Percentiles rank a stretch among this genome's conserved stretches.
Conservation (phyloP, 2,797 vertebrate genomes). For the Sparidentex hasta region DNA sequence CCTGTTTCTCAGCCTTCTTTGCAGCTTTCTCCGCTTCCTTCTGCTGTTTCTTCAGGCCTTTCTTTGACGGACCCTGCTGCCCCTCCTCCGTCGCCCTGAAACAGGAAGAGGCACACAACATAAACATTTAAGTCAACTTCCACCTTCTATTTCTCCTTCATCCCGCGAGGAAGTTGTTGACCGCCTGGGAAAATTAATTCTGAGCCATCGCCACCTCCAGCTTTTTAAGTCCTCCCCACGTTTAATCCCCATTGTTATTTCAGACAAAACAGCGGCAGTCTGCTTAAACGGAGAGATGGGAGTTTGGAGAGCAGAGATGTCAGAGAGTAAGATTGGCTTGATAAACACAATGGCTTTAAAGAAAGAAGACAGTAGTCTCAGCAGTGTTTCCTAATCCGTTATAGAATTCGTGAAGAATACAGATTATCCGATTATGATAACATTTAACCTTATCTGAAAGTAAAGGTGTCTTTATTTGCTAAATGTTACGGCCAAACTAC, state of each 20-base stretch:
- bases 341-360: conserved; percentile 37
- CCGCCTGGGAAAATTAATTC: conserved; percentile 90
- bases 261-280: conserved; percentile 58
- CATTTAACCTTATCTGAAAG: conserved; percentile 40
- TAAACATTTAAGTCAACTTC: conserved; percentile 82
- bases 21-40: conserved; percentile 90
- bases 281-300: conserved; percentile 34
- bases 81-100: conserved; percentile 86
- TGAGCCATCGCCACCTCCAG: conserved; percentile 57
- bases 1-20: conserved; percentile 90
- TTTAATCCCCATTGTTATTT: conserved; percentile 77
- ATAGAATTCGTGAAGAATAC: conserved; percentile 20
- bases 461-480: conserved; percentile 41
- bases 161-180: conserved; percentile 90
- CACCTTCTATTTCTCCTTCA: conserved; percentile 84
- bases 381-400: conserved; percentile 37
- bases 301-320: conserved; percentile 43
- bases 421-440: conserved; percentile 57
- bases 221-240: conserved; percentile 61
- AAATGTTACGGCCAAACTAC: conserved; percentile 11
- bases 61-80: conserved; percentile 88
- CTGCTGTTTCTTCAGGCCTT: conserved; percentile 88
- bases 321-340: conserved; percentile 43
- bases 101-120: conserved; percentile 82
- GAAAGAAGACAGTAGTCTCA: conserved; percentile 23